These are phyloP conservation scores for Protomyctophum bolini DNA, from an alignment of 2,113 vertebrate species.

Conservation along the genomic window DNA sequence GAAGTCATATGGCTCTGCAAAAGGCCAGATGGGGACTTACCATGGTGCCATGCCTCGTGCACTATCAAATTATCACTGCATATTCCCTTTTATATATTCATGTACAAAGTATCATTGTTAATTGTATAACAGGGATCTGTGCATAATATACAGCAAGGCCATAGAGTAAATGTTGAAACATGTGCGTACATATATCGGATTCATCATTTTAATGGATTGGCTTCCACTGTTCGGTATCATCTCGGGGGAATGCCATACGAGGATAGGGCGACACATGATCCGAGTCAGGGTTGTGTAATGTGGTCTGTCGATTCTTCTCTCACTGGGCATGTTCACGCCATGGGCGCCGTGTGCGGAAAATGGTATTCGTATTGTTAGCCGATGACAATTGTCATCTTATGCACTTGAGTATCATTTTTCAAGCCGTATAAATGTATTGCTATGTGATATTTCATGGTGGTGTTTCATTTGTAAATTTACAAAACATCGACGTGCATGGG, in stretches of 20 bases:
- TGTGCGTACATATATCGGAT: neutral
- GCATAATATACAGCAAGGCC: too few relatives aligned
- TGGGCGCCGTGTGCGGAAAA: neutral
- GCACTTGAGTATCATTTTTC: neutral
- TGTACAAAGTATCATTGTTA: neutral
- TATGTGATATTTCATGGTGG: too few relatives aligned
- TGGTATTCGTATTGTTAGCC: neutral
- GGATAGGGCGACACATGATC: slow-evolving; percentile 28
- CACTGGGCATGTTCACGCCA: neutral
- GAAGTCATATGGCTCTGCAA: slow-evolving; percentile 2
- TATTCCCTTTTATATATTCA: neutral
- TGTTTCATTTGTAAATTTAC: neutral
- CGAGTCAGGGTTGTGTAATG: slow-evolving; percentile 13
- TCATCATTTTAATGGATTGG: neutral
- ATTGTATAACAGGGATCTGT: too few relatives aligned
- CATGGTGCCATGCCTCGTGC: neutral
- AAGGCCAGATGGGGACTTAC: neutral
- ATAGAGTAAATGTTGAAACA: too few relatives aligned
- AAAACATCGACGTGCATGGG: neutral
- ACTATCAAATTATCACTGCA: neutral
- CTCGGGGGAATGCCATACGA: neutral
- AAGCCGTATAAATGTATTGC: too few relatives aligned
- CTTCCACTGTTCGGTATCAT: neutral
- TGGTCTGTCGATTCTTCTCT: slow-evolving; percentile 8
- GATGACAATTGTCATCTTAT: neutral